Base-by-base conservation (phyloP, 2,113 vertebrate species). In the Pogonocichla stellata region DNA sequence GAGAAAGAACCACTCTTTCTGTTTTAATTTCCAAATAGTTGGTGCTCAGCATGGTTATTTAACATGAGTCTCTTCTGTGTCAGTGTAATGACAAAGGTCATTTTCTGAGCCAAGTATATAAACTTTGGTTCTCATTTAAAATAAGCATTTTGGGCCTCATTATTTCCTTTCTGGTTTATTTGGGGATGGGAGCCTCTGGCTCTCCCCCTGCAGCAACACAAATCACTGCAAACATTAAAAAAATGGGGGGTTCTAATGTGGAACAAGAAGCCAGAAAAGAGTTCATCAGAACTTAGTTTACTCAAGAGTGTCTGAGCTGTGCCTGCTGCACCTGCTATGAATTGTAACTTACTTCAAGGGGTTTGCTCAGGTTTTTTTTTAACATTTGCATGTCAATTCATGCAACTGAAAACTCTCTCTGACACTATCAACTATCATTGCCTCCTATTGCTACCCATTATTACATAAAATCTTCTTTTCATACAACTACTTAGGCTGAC, bases 91-190 rank as follows among this genome's bases (percentile, higher is more conserved):
- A 29, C 28, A 66, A 71, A 51, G 34, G 64, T 67, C 40, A 25
- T 57, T 6, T 19, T 56, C 29, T 64, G 47, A 87, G 20, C 16
- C 43, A 64, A 51, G 28, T 13, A 6, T 2, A 10, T 36, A 16
- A 14, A 34, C 74, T 57, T 26, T 6, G 4, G 33, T 36, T 87
- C 51, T 60, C 18, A 19, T 57, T 87, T 70, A 16, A 70, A 67
- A 38, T 9, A 0, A 24, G 9, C 7, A 0, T 36, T 19, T n/a
- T 20, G 9, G 16, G 19, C 17, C 34, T 9, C 2, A 14, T 11
- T 16, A 25, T 79, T 62, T 78, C 17, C 22, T 50, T 4, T 4
- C 36, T 38, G 65, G 15, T 53, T 2, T 43, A 5, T 54, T 9
- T 26, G 51, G 38, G 42, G 5, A 20, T 47, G 53, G 61, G 14